Percentiles rank a stretch among this genome's conserved stretches.
Evolutionary conservation across 2,797 vertebrate genomes (phyloP).

Genomic region (Artibeus lituratus): DNA sequence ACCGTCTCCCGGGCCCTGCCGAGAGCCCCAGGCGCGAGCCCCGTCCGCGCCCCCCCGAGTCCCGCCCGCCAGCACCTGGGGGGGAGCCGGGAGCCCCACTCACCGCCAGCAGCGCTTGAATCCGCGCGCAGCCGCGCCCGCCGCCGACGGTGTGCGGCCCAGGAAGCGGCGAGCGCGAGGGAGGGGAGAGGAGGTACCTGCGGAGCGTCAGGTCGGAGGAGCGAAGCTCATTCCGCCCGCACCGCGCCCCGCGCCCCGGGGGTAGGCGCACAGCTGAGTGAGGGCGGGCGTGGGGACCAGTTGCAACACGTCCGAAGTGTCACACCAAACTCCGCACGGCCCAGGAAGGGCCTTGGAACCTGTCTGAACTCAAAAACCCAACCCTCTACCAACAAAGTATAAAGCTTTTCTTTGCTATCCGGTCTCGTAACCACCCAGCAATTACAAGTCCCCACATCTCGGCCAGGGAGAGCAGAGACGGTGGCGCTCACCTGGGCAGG

Average conservation of each 20-base stretch:
- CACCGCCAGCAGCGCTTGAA: background rate
- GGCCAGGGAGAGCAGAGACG: background rate
- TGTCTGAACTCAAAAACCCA: slow-evolving; percentile 72
- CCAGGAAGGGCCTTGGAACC: slow-evolving; percentile 64
- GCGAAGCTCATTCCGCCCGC: slow-evolving; percentile 32
- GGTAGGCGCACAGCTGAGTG: slow-evolving; percentile 59
- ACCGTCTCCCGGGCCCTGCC: too few relatives aligned
- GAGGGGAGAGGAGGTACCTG: slow-evolving; percentile 18
- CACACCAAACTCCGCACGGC: slow-evolving; percentile 74
- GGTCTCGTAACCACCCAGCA: background rate
- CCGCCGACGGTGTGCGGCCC: background rate
- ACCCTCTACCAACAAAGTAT: background rate
- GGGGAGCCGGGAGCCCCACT: background rate
- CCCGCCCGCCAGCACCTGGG: rapidly evolving
- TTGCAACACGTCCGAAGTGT: slow-evolving; percentile 88
- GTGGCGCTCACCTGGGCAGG: background rate
- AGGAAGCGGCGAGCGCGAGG: background rate
- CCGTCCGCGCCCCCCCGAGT: background rate
- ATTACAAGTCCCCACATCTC: background rate
- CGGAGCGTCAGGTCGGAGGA: slow-evolving; percentile 56
- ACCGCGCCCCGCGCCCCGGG: slow-evolving; percentile 76
- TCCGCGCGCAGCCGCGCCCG: background rate
- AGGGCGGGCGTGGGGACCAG: slow-evolving; percentile 90
- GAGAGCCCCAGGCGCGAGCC: background rate
- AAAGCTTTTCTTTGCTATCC: background rate